Base-by-base conservation (phyloP, 2,888 invertebrate species). In the Nemurella pictetii region DNA sequence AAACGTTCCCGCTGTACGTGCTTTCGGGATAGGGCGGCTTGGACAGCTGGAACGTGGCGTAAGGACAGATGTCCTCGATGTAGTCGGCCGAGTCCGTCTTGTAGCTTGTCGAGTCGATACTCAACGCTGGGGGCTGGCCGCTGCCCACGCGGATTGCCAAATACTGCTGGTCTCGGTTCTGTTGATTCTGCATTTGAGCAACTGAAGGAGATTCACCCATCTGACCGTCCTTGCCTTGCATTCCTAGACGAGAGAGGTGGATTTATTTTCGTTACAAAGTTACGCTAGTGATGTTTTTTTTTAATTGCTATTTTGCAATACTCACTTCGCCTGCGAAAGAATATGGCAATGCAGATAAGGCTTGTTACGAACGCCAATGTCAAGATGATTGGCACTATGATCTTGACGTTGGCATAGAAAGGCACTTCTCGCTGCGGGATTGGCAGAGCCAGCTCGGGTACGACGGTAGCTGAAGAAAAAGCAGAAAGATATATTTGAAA, bases 61-160 rank as follows among this genome's bases (percentile, higher is more conserved):
- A 97, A 0, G 97, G 97, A 89, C 97, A 97, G 88, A 97, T 97
- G 89, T 97, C 97, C 91, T 97, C 97, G 89, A 97, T 96, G 91
- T 97, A 97, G 90, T 97, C 97, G 86, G 87, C 87, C 55, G 87
- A 87, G 25, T 87, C 87, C 35, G 91, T 89, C 87, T 92, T 92
- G 88, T 91, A 92, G 87, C 94, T 94, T 55, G 92, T 92, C 20
- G 92, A 91, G 88, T 93, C 93, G 83, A 91, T 91, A 84, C 91
- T 91, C 3, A 91, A 88, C 0, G 91, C 91, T 85, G 87, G 87
- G 5, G 90, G 91, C 35, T 89, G 90, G n/a, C 85, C 85, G 30
- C 86, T 83, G 4, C 86, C 94, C 93, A 87, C 93, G 0, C 91
- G 92, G 20, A 95, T 94, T 0, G 95, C 95, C 80, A 95, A 89